Evolutionary conservation across 1,140 invertebrate species (phyloP).

Genomic region (Trichonephila clavipes): DNA sequence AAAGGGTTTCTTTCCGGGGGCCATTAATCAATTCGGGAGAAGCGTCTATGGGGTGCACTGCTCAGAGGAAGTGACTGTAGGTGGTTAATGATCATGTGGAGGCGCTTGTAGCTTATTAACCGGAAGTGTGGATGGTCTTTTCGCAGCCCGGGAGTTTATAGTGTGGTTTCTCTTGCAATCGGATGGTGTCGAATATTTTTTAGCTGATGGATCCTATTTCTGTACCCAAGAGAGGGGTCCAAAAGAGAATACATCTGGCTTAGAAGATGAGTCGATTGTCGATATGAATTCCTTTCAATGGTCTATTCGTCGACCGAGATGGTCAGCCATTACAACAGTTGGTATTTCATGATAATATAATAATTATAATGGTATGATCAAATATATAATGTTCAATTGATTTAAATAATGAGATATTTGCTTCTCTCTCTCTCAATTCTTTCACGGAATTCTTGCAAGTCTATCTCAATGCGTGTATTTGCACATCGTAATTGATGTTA

Average conservation of each 20-base stretch:
- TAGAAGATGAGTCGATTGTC: background rate
- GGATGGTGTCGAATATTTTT: background rate
- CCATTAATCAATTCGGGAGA: constrained; percentile 45
- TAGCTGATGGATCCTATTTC: background rate
- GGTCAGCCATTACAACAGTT: too few relatives aligned
- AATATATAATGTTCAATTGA: too few relatives aligned
- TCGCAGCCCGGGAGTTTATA: background rate
- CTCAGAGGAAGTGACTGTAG: constrained; percentile 1
- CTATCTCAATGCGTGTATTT: too few relatives aligned
- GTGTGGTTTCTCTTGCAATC: background rate
- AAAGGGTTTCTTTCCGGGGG: background rate
- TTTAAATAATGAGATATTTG: too few relatives aligned
- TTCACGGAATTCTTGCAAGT: too few relatives aligned
- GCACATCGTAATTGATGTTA: too few relatives aligned
- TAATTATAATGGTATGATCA: too few relatives aligned
- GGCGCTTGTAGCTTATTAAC: constrained; percentile 1
- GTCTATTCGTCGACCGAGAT: too few relatives aligned
- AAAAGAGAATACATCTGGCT: background rate
- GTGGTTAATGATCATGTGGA: background rate
- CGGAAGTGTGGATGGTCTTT: background rate
- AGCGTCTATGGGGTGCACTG: background rate
- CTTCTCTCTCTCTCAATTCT: too few relatives aligned
- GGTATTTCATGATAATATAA: too few relatives aligned
- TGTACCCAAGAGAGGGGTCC: background rate
- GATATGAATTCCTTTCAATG: background rate